A percentile compares a stretch with the other conserved stretches of the same genome.
phyloP scores from a whole-genome alignment of 2,888 invertebrate species.

The Ophioninae sp. region DNA sequence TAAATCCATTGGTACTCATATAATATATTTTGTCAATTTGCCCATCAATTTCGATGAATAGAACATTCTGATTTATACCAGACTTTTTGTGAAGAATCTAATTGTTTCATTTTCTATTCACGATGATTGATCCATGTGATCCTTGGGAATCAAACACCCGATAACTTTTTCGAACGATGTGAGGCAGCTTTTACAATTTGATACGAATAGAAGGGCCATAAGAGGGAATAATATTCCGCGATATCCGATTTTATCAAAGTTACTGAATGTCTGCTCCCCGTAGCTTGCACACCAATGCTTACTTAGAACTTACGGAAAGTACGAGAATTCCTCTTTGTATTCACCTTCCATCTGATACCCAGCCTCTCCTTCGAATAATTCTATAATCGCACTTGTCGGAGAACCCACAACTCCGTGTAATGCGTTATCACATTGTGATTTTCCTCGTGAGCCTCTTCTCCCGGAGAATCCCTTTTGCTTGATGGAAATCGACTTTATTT shows the following conservation, averaged over 20 bases:
- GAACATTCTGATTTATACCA: neutral
- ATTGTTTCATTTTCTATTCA: neutral
- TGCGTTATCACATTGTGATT: constrained; percentile 25
- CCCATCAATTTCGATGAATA: neutral
- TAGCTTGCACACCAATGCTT: neutral
- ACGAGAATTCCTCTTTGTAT: constrained; percentile 13
- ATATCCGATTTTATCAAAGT: neutral
- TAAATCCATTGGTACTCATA: neutral
- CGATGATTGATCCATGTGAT: neutral
- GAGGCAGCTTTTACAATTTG: neutral
- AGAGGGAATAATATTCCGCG: constrained; percentile 5
- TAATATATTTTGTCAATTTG: no score
- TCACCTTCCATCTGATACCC: neutral
- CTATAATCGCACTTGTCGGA: constrained; percentile 20
- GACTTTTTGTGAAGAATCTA: neutral
- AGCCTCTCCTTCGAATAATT: neutral
- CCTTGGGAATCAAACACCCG: neutral
- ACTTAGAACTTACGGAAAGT: neutral
- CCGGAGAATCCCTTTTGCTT: constrained; percentile 14
- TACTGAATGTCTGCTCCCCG: neutral
- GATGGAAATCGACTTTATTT: neutral
- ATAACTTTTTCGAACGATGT: neutral
- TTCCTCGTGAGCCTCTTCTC: constrained; percentile 1
- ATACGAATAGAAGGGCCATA: neutral
- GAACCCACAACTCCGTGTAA: constrained; percentile 19